Conservation (phyloP, 2,113 vertebrate species). For the Peromyscus leucopus region DNA sequence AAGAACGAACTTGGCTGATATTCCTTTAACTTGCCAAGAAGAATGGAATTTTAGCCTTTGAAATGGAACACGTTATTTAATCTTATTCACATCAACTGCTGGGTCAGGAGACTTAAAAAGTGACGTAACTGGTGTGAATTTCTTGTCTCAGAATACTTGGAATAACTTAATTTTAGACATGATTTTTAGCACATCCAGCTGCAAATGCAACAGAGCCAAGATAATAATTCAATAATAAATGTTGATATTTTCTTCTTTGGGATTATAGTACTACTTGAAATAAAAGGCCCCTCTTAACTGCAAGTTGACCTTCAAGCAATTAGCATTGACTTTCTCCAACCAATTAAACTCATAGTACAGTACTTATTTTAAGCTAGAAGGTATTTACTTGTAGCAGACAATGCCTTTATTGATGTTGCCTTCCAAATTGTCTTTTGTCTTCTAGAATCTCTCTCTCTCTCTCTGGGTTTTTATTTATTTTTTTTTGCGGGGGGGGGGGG, state of each 20-base stretch:
- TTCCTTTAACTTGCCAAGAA: slow-evolving; percentile 27
- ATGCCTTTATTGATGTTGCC: not conserved
- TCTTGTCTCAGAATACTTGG: slow-evolving; percentile 61
- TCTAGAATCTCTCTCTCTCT: not conserved
- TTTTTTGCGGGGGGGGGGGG: too few species aligned
- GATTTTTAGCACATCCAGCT: slow-evolving; percentile 74
- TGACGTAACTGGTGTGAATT: slow-evolving; percentile 54
- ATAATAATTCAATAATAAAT: slow-evolving; percentile 41
- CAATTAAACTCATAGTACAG: not conserved
- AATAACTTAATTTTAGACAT: slow-evolving; percentile 71
- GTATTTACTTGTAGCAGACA: not conserved
- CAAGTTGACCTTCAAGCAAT: not conserved
- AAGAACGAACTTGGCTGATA: slow-evolving; percentile 6
- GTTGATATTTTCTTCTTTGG: slow-evolving; percentile 50
- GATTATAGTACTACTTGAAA: slow-evolving; percentile 32
- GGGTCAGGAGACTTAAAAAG: slow-evolving; percentile 53
- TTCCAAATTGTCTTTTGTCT: slow-evolving; percentile 22
- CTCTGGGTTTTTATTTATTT: too few species aligned
- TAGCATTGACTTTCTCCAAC: slow-evolving; percentile 44
- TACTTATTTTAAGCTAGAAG: not conserved
- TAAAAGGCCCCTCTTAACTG: slow-evolving; percentile 33
- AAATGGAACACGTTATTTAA: slow-evolving; percentile 58
- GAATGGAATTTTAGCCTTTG: slow-evolving; percentile 26
- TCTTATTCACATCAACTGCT: slow-evolving; percentile 59
- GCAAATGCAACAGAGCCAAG: slow-evolving; percentile 51